Conservation (phyloP, 2,113 vertebrate genomes). For the Nanger granti region DNA sequence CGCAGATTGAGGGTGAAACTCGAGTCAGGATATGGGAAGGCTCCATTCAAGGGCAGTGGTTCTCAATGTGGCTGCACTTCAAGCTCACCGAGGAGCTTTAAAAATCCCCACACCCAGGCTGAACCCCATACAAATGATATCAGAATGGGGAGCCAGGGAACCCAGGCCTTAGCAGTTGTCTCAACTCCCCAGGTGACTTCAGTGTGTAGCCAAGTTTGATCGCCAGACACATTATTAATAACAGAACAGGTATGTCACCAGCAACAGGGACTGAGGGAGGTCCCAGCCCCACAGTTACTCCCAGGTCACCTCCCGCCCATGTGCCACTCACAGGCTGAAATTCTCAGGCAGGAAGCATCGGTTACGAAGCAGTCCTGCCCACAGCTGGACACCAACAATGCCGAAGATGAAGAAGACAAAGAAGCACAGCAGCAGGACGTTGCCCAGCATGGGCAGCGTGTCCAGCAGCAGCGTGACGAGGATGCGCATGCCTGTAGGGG, state of each 20-base stretch:
- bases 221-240: background rate
- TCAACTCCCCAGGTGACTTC: background rate
- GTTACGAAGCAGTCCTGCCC: slow-evolving; percentile 89
- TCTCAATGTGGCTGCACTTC: background rate
- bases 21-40: background rate
- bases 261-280: background rate
- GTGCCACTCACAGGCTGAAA: slow-evolving; percentile 92
- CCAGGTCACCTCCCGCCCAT: background rate
- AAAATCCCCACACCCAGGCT: accelerated
- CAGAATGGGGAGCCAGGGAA: background rate
- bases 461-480: slow-evolving; percentile 90
- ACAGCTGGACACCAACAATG: slow-evolving; percentile 88
- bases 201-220: background rate
- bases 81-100: background rate
- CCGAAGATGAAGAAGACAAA: slow-evolving; percentile 95
- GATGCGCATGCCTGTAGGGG: slow-evolving; percentile 88
- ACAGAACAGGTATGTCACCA: background rate
- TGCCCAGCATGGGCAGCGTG: slow-evolving; percentile 92
- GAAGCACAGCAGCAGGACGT: slow-evolving; percentile 88
- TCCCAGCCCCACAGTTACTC: background rate
- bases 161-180: too few species aligned
- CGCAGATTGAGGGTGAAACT: background rate
- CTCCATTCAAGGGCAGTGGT: background rate
- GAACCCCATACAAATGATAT: background rate
- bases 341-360: slow-evolving; percentile 92